Base-by-base conservation (phyloP, 2,113 vertebrate genomes). In the Nothocercus julius region DNA sequence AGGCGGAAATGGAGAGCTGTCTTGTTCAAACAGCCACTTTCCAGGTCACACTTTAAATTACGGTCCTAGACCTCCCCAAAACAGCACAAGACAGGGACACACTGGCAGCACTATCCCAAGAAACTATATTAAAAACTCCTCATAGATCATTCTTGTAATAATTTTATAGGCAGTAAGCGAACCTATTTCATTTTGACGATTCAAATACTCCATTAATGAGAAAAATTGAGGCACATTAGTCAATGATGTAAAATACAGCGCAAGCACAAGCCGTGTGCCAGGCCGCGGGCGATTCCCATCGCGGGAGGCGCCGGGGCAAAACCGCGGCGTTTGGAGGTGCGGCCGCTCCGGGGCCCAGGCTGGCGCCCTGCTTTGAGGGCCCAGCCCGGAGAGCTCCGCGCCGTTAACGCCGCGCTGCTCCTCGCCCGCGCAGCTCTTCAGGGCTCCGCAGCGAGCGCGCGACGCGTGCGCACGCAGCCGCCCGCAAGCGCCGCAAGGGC, bases 161-260 rank as follows among this genome's bases (percentile, higher is more conserved):
- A 97, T 95, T 93, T 95, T 74, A 88, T 63, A 88, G 97, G 85
- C 97, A 92, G 79, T 45, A 96, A 97, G 95, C 74, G 97, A 96
- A 93, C 96, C 92, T 96, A 97, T 96, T 98, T 97, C 97, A 97
- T 97, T 97, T 92, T 97, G 97, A 97, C 97, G 92, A 95, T 95
- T 97, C 96, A 95, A 97, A 97, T 76, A 92, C 90, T 92, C 96
- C 93, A 96, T 96, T 98, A 98, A 98, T 96, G 96, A 97, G 97
- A 97, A 97, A 98, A 97, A 97, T 91, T 3, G 67, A 95, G 92
- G 92, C 62, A 21, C 92, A 96, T 97, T 96, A 97, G 98, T 94
- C 96, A 82, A 93, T 8, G 54, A 95, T 78, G 92, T 97, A 88
- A 95, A 97, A 96, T 62, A 95, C 38, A 27, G 69, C 77, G 69